A percentile compares a stretch with the other conserved stretches of the same genome.
Evolutionary conservation across 2,888 invertebrate genomes (phyloP).

Genomic region (Tetragonisca angustula): DNA sequence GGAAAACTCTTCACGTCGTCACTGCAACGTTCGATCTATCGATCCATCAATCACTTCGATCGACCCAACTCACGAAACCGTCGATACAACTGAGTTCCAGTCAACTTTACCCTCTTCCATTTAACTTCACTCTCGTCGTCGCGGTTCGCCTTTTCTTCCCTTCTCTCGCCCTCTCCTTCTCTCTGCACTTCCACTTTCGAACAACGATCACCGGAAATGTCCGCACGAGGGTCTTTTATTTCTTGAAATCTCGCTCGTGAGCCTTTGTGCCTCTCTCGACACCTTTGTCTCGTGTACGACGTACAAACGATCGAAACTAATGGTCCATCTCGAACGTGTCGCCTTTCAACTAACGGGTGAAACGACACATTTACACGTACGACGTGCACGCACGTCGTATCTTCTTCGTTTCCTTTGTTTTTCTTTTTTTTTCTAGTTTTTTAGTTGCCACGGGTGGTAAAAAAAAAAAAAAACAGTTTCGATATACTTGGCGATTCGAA

Average conservation of each 20-base stretch:
- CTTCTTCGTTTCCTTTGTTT: too few species aligned
- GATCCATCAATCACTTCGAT: slow-evolving; percentile 37
- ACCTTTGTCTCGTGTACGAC: slow-evolving; percentile 21
- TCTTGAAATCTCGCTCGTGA: slow-evolving; percentile 9
- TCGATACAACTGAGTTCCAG: slow-evolving; percentile 1
- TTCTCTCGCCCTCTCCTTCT: too few species aligned
- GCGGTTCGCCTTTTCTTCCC: slow-evolving; percentile 6
- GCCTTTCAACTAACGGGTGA: background rate
- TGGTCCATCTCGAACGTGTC: background rate
- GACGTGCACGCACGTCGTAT: too few species aligned
- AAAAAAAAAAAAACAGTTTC: background rate
- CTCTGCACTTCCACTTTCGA: slow-evolving; percentile 6
- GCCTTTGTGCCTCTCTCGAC: background rate
- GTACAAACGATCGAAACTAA: background rate
- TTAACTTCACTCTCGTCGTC: slow-evolving; percentile 25
- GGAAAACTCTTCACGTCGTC: slow-evolving; percentile 21
- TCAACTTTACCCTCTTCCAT: slow-evolving; percentile 18
- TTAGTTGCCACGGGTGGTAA: background rate
- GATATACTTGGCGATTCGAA: background rate
- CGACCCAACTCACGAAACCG: background rate
- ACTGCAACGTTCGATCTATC: slow-evolving; percentile 6
- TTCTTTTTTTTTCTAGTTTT: background rate
- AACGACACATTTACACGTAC: background rate
- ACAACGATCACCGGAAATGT: slow-evolving; percentile 15
- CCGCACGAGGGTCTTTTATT: background rate